Evolutionary conservation across 2,113 vertebrate genomes (phyloP).

Genomic region (Sceloporus undulatus): DNA sequence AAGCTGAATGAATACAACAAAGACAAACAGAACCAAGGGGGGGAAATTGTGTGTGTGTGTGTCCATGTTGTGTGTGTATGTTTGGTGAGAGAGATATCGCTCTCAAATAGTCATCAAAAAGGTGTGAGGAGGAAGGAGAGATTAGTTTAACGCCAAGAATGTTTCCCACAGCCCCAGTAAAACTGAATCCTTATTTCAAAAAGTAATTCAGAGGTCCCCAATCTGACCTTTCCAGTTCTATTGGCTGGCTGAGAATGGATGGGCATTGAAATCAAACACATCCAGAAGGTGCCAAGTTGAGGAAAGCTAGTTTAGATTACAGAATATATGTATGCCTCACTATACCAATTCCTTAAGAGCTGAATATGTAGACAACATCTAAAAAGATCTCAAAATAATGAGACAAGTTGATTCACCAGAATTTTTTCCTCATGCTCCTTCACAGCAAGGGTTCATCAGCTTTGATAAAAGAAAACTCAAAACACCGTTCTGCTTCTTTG

Average conservation of each 20-base stretch:
- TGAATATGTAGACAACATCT: constrained; percentile 33
- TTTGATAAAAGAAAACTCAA: background rate
- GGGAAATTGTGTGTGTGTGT: too few relatives aligned
- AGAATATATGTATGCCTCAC: background rate
- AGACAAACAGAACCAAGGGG: too few relatives aligned
- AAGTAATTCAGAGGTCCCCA: background rate
- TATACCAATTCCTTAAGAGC: constrained; percentile 37
- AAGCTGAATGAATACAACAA: too few relatives aligned
- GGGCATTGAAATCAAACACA: background rate
- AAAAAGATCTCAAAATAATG: constrained; percentile 46
- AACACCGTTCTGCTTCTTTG: constrained; percentile 26
- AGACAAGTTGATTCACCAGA: background rate
- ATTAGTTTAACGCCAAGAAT: constrained; percentile 33
- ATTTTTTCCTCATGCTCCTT: constrained; percentile 34
- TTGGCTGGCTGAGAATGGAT: background rate
- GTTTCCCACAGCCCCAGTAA: background rate
- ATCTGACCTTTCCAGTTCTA: background rate
- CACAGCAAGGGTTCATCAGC: background rate
- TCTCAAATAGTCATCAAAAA: too few relatives aligned
- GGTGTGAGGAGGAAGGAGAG: too few relatives aligned
- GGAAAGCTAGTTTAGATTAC: background rate
- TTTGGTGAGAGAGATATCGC: too few relatives aligned
- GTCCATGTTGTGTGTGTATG: too few relatives aligned
- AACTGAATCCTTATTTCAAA: constrained; percentile 58
- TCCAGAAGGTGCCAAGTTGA: background rate